Conservation (phyloP, 1,140 invertebrate species). For the Orussus abietinus region DNA sequence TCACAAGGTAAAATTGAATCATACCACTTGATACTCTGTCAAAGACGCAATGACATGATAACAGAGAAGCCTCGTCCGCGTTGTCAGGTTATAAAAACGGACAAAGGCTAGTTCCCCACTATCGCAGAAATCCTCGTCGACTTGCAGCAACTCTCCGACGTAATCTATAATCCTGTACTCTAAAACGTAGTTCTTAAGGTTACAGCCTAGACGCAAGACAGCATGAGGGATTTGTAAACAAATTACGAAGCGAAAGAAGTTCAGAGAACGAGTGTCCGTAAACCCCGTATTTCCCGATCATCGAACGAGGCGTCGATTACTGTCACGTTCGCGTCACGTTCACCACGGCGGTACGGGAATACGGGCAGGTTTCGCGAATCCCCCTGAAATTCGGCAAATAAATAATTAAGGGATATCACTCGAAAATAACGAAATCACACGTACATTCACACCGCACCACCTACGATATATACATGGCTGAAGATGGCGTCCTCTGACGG, state of each 20-base stretch:
- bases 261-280: neutral
- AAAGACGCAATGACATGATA: slow-evolving; percentile 31
- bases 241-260: slow-evolving; percentile 1
- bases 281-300: neutral
- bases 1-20: slow-evolving; percentile 9
- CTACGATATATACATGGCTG: no score
- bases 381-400: neutral
- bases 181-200: neutral
- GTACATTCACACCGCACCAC: slow-evolving; percentile 7
- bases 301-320: neutral
- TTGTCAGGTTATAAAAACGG: slow-evolving; percentile 33
- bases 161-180: neutral
- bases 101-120: slow-evolving; percentile 16
- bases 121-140: neutral
- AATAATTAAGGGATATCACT: slow-evolving; percentile 4
- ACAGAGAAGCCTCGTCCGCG: slow-evolving; percentile 10
- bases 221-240: slow-evolving; percentile 16
- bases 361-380: neutral
- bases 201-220: slow-evolving; percentile 6
- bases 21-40: slow-evolving; percentile 23
- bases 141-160: slow-evolving; percentile 1
- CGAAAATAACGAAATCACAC: slow-evolving; percentile 11
- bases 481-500: slow-evolving; percentile 4
- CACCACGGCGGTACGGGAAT: neutral
- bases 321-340: no score